Evolutionary conservation across 2,113 vertebrate species (phyloP).

Genomic region (Campylorhamphus procurvoides): DNA sequence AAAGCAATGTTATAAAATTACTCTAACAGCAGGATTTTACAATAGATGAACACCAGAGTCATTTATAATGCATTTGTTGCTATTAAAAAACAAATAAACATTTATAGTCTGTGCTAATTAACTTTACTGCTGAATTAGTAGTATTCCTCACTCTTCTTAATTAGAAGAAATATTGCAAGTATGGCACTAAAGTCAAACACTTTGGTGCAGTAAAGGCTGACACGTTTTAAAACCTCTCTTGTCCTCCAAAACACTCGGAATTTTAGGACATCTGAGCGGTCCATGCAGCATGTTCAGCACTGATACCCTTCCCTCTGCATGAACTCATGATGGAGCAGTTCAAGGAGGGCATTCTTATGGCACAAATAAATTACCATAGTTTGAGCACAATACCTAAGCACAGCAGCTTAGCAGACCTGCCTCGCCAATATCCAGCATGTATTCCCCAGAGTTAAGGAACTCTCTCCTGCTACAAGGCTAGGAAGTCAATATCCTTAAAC

Average conservation of each 20-base stretch:
- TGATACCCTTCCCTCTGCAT: background rate
- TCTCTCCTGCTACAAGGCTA: background rate
- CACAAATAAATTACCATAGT: background rate
- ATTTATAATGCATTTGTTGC: conserved; percentile 21
- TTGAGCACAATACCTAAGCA: background rate
- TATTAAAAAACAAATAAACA: conserved; percentile 42
- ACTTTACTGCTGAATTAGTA: conserved; percentile 14
- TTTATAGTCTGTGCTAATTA: conserved; percentile 29
- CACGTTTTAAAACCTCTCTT: background rate
- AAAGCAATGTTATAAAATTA: background rate
- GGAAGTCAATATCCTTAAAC: background rate
- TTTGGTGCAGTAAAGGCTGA: background rate
- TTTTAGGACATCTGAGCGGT: background rate
- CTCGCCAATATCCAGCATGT: background rate
- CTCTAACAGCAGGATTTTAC: background rate
- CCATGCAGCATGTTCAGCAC: background rate
- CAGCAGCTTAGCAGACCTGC: background rate
- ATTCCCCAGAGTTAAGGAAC: background rate
- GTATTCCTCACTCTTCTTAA: conserved; percentile 9
- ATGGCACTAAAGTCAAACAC: background rate
- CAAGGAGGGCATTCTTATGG: background rate
- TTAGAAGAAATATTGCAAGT: background rate
- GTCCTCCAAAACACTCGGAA: background rate
- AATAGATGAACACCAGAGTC: background rate
- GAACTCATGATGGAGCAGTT: background rate